Evolutionary conservation across 2,888 invertebrate species (phyloP).

Genomic region (Acronicta aceris): DNA sequence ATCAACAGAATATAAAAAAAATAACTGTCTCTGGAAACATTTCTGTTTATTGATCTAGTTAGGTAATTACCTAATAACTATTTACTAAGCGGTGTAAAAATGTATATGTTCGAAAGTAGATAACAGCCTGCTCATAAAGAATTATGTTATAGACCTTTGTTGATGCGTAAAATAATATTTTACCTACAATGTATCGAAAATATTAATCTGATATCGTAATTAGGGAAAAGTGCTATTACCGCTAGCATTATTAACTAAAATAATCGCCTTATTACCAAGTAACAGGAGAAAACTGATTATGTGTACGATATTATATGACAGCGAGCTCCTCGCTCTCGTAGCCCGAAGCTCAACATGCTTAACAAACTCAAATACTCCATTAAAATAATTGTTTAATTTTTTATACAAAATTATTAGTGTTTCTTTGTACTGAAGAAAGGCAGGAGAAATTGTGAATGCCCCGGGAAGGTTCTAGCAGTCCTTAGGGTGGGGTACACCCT

Average conservation of each 20-base stretch:
- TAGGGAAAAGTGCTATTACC: slow-evolving; percentile 29
- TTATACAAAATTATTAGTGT: slow-evolving; percentile 13
- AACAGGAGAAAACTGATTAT: slow-evolving; percentile 14
- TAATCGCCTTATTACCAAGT: slow-evolving; percentile 29
- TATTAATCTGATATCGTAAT: slow-evolving; percentile 11
- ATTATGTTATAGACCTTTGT: slow-evolving; percentile 6
- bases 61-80: slow-evolving; percentile 16
- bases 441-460: neutral
- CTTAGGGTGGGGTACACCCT: no score
- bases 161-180: slow-evolving; percentile 2
- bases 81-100: slow-evolving; percentile 20
- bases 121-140: slow-evolving; percentile 6
- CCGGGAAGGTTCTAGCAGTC: neutral
- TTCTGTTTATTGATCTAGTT: slow-evolving; percentile 12
- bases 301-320: slow-evolving; percentile 13
- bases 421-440: slow-evolving; percentile 13
- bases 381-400: slow-evolving; percentile 24
- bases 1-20: slow-evolving; percentile 1
- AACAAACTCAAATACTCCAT: slow-evolving; percentile 21
- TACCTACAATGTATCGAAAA: neutral
- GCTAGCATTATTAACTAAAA: slow-evolving; percentile 32
- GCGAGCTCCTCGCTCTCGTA: neutral
- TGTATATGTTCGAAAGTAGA: slow-evolving; percentile 9
- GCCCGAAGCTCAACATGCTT: slow-evolving; percentile 15
- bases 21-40: slow-evolving; percentile 4